Percentiles rank a stretch among this genome's conserved stretches.
Conservation (phyloP, 2,113 vertebrate genomes). For the Epinephelus cyanopodus region DNA sequence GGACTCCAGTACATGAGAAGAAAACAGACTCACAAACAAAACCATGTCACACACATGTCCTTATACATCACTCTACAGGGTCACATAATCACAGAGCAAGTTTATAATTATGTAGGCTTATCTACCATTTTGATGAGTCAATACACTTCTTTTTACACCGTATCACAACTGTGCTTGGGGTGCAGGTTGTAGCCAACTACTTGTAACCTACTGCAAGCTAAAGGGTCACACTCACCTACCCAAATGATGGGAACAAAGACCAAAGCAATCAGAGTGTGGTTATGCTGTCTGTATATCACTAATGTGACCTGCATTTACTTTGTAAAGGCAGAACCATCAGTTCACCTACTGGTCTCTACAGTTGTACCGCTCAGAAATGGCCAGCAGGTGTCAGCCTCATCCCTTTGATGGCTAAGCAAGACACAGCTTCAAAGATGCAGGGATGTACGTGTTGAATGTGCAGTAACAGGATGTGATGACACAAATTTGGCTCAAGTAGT, state of each 20-base stretch:
- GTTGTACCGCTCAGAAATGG: conserved; percentile 39
- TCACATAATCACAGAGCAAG: too few species aligned
- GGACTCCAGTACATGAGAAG: too few species aligned
- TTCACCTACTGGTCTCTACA: background rate
- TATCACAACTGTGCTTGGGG: background rate
- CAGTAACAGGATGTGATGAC: too few species aligned
- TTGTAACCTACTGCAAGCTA: background rate
- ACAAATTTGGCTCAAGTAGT: background rate
- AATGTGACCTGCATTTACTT: background rate
- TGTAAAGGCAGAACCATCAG: background rate
- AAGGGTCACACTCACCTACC: background rate
- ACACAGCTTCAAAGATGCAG: background rate
- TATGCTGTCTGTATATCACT: background rate
- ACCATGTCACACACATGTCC: too few species aligned
- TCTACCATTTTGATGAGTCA: too few species aligned
- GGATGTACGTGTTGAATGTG: background rate
- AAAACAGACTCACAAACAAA: too few species aligned
- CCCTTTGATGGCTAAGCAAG: background rate
- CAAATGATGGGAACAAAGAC: background rate
- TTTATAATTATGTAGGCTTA: too few species aligned
- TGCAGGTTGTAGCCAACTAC: conserved; percentile 7
- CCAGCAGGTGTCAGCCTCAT: conserved; percentile 61
- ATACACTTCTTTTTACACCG: background rate
- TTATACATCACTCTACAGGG: too few species aligned
- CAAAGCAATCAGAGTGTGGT: background rate